Evolutionary conservation across 1,140 invertebrate species (phyloP).

Genomic region (Diabrotica virgifera): DNA sequence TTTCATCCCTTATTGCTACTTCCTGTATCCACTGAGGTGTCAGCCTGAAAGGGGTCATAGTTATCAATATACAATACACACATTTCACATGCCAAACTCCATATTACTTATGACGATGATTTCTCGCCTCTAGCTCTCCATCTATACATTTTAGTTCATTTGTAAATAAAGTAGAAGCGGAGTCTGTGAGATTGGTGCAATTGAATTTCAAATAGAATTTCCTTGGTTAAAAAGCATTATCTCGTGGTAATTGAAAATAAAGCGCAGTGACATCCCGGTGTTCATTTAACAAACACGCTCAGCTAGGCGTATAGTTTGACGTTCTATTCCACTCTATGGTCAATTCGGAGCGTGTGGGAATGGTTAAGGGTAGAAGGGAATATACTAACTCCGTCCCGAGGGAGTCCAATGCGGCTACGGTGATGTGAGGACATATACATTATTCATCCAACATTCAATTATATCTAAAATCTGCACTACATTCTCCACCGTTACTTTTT

Average conservation of each 20-base stretch:
- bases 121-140: too few species aligned
- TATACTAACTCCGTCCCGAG: constrained; percentile 34
- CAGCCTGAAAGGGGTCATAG: too few species aligned
- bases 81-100: too few species aligned
- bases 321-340: constrained; percentile 30
- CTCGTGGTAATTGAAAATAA: constrained; percentile 33
- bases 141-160: not conserved
- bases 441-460: constrained; percentile 42
- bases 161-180: not conserved
- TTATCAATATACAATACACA: too few species aligned
- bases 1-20: too few species aligned
- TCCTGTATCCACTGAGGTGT: too few species aligned
- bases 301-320: constrained; percentile 30
- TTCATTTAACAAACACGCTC: constrained; percentile 35
- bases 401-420: constrained; percentile 27
- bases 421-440: constrained; percentile 35
- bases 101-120: too few species aligned
- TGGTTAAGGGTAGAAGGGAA: constrained; percentile 22
- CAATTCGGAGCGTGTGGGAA: constrained; percentile 22
- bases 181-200: not conserved
- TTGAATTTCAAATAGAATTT: constrained; percentile 9
- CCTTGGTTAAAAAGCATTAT: constrained; percentile 23
- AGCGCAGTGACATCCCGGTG: constrained; percentile 28
- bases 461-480: constrained; percentile 37
- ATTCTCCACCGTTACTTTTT: constrained; percentile 4